A percentile compares a stretch with the other conserved stretches of the same genome.
Evolutionary conservation across 2,113 vertebrate species (phyloP).

Genomic region (Phyllostomus hastatus): DNA sequence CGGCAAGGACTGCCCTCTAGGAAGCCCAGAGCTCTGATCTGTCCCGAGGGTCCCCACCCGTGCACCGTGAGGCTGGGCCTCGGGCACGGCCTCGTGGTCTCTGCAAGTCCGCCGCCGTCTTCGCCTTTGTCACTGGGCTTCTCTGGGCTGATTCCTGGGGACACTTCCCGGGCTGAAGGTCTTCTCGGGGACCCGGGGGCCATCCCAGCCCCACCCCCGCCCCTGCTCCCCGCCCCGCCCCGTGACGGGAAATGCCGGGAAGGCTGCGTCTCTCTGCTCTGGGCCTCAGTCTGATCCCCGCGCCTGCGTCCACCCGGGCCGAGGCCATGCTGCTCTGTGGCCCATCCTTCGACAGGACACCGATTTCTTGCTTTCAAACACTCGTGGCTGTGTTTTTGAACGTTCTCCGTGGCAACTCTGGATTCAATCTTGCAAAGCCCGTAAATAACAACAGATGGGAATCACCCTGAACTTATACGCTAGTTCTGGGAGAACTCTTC

Average conservation of each 20-base stretch:
- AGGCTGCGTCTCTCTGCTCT: background rate
- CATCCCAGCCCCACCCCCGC: too few species aligned
- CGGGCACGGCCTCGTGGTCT: rapidly evolving
- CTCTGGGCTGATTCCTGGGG: background rate
- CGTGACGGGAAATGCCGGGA: background rate
- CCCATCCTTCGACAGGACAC: rapidly evolving
- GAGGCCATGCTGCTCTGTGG: background rate
- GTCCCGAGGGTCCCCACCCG: rapidly evolving
- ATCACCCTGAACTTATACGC: background rate
- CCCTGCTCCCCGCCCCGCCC: too few species aligned
- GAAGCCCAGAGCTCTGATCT: rapidly evolving
- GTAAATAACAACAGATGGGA: background rate
- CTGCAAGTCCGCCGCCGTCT: rapidly evolving
- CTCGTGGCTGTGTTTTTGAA: background rate
- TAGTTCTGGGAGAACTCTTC: background rate
- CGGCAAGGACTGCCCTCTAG: background rate
- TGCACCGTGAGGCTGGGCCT: rapidly evolving
- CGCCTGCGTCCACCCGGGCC: rapidly evolving
- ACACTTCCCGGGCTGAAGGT: background rate
- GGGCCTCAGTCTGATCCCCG: rapidly evolving
- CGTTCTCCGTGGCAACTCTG: background rate
- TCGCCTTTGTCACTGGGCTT: background rate
- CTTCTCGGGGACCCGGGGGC: too few species aligned
- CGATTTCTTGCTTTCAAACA: background rate
- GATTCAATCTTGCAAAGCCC: background rate